Conservation (phyloP, 53 echinoderm and acorn worm species). For the Stichopus horrens region DNA sequence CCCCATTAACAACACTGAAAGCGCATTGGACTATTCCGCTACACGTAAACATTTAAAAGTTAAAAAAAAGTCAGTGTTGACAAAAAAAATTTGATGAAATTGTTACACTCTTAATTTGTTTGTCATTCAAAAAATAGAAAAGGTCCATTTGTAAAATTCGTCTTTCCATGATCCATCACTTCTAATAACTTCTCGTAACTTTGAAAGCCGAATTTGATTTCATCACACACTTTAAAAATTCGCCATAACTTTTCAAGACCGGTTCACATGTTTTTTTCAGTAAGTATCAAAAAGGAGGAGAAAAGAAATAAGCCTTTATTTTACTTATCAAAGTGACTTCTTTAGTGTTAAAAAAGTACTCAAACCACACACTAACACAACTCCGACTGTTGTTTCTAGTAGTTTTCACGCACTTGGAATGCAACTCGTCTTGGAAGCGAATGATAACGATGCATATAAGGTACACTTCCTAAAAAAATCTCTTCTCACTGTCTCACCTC, state of each 20-base stretch:
- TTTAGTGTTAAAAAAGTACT: not conserved
- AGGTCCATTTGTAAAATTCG: not conserved
- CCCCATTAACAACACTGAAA: not conserved
- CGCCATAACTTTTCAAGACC: not conserved
- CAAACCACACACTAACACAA: slow-evolving; percentile 4
- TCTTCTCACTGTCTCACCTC: not conserved
- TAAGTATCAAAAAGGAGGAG: not conserved
- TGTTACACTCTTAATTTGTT: too few species aligned
- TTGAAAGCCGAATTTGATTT: slow-evolving; percentile 22
- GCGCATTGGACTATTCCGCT: not conserved
- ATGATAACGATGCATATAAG: not conserved
- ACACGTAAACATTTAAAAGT: not conserved
- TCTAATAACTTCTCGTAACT: slow-evolving; percentile 6
- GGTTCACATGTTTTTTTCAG: not conserved
- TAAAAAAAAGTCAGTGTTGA: not conserved
- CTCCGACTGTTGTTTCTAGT: not conserved
- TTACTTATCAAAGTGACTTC: not conserved
- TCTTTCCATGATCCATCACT: not conserved
- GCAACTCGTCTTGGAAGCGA: not conserved
- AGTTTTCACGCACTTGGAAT: not conserved
- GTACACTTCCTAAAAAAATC: not conserved
- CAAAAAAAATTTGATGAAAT: too few species aligned
- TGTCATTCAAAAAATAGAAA: not conserved
- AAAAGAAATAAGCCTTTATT: not conserved
- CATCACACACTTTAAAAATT: slow-evolving; percentile 36